Percentiles rank a stretch among this genome's conserved stretches.
Conservation (phyloP, 2,113 vertebrate genomes). For the Anoura caudifer region DNA sequence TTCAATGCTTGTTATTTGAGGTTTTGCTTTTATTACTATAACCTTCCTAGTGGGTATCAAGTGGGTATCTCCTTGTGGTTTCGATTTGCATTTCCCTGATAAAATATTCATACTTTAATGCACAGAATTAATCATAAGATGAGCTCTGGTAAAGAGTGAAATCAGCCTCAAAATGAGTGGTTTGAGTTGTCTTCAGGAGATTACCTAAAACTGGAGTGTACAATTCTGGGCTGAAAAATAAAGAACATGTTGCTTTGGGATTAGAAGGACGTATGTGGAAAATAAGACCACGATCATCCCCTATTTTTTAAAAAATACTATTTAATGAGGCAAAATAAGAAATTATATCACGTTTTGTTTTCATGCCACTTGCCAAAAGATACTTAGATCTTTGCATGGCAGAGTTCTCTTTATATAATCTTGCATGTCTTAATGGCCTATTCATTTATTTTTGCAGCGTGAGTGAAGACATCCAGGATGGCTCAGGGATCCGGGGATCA, state of each 20-base stretch:
- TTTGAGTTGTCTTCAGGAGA: background rate
- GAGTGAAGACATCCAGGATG: constrained; percentile 82
- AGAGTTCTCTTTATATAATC: fast-evolving
- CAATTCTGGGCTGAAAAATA: background rate
- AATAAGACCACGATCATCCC: background rate
- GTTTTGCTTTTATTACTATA: background rate
- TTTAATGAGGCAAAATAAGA: background rate
- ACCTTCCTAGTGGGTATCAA: background rate
- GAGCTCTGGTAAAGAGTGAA: background rate
- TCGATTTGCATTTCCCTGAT: constrained; percentile 14
- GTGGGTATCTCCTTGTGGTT: background rate
- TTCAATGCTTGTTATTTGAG: background rate
- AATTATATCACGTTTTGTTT: background rate
- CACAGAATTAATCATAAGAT: constrained; percentile 40
- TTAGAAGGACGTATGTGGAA: background rate
- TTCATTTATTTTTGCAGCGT: constrained; percentile 76
- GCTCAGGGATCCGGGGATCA: constrained; percentile 89
- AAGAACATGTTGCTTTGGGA: background rate
- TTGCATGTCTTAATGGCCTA: constrained; percentile 14
- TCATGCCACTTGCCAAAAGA: background rate
- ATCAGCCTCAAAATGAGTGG: background rate
- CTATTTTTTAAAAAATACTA: background rate
- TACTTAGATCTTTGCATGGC: background rate
- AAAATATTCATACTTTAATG: constrained; percentile 28
- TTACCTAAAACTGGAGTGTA: background rate